Conservation (phyloP, 1,140 invertebrate genomes). For the Drosophila triauraria region DNA sequence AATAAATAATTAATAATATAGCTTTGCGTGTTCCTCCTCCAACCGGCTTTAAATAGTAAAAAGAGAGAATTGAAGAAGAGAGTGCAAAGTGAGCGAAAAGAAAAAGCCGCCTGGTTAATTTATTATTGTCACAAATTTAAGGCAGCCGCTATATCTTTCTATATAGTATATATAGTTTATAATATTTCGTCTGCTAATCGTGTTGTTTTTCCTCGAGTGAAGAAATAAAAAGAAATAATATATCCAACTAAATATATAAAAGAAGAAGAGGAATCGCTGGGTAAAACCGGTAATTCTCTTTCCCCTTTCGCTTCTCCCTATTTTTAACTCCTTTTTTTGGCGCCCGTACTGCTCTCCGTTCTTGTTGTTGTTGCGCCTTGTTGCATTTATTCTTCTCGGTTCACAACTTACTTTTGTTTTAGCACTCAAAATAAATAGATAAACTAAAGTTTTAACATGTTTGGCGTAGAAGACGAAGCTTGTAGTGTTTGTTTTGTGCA, state of each 20-base stretch:
- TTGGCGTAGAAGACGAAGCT: neutral
- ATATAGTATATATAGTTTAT: slow-evolving; percentile 2
- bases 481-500: neutral
- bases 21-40: neutral
- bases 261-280: slow-evolving; percentile 29
- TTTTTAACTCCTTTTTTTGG: slow-evolving; percentile 55
- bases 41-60: slow-evolving; percentile 24
- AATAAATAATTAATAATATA: slow-evolving; percentile 7
- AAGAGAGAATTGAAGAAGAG: slow-evolving; percentile 13
- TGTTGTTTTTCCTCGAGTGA: slow-evolving; percentile 4
- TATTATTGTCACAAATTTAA: slow-evolving; percentile 9
- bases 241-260: neutral
- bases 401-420: slow-evolving; percentile 26
- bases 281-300: slow-evolving; percentile 67
- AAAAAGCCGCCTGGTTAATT: slow-evolving; percentile 38
- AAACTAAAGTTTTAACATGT: slow-evolving; percentile 2
- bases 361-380: slow-evolving; percentile 49
- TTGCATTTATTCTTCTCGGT: slow-evolving; percentile 56
- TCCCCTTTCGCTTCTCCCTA: slow-evolving; percentile 12
- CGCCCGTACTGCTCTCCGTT: slow-evolving; percentile 29
- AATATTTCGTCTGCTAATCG: slow-evolving; percentile 19
- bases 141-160: slow-evolving; percentile 9
- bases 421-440: slow-evolving; percentile 31
- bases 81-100: slow-evolving; percentile 17
- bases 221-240: slow-evolving; percentile 10